phyloP scores from a whole-genome alignment of 2,797 vertebrate genomes.

The Chiloscyllium punctatum region DNA sequence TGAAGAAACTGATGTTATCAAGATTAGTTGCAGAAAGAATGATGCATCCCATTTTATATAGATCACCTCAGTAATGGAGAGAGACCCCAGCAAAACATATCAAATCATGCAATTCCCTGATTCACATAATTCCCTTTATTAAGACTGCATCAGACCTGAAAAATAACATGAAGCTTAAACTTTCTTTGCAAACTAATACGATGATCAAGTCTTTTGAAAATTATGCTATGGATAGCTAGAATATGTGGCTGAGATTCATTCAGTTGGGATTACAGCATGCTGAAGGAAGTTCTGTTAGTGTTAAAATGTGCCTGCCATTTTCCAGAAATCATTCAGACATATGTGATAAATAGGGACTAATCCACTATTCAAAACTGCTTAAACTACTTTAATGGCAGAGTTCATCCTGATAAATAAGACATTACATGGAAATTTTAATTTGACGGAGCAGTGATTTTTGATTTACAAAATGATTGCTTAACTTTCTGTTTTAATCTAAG shows the following conservation, averaged over 20 bases:
- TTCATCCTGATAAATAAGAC: neutral
- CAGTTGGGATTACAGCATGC: neutral
- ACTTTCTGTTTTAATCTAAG: neutral
- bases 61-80: neutral
- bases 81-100: neutral
- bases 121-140: neutral
- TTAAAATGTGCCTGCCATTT: neutral
- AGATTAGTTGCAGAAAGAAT: neutral
- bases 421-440: neutral
- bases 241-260: neutral
- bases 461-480: slow-evolving; percentile 7
- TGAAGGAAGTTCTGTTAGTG: neutral
- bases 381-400: neutral
- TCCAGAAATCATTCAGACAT: neutral
- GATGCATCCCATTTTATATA: neutral
- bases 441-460: neutral
- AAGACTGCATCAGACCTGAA: neutral
- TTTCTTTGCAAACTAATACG: neutral
- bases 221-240: neutral
- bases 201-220: neutral
- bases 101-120: neutral
- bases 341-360: neutral
- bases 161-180: neutral
- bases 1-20: neutral
- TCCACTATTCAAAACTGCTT: neutral